phyloP scores from a whole-genome alignment of 2,797 vertebrate genomes.

The Chaetodon trifasciatus region DNA sequence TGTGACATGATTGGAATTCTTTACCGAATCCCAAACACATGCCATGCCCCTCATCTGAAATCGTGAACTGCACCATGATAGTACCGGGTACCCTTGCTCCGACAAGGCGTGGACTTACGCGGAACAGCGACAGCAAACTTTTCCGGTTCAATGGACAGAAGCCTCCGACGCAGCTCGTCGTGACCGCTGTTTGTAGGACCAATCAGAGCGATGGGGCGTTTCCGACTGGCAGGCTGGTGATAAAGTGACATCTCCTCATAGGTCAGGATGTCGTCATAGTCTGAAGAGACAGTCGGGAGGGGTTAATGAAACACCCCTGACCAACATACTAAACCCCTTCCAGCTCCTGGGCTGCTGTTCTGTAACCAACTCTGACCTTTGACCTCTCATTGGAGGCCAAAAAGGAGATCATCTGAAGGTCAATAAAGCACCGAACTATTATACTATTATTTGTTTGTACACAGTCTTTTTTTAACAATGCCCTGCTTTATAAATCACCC shows the following conservation, averaged over 20 bases:
- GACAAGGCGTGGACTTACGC: conserved; percentile 83
- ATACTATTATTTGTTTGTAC: neutral
- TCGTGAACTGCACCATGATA: neutral
- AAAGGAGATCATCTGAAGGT: conserved; percentile 7
- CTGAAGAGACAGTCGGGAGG: conserved; percentile 74
- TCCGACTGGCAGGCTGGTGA: conserved; percentile 94
- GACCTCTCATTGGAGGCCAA: conserved; percentile 3
- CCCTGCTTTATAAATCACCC: neutral
- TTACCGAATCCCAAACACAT: neutral
- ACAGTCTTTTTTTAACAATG: no score
- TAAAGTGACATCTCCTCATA: conserved; percentile 99
- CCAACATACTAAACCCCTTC: conserved; percentile 19
- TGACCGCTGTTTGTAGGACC: conserved; percentile 94
- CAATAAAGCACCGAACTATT: neutral
- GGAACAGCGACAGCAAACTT: conserved; percentile 93
- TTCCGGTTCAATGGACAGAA: conserved; percentile 90
- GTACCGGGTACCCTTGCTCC: neutral
- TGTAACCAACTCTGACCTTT: conserved; percentile 26
- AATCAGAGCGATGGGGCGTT: conserved; percentile 93
- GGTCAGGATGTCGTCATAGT: conserved; percentile 93
- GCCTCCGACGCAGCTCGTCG: conserved; percentile 91
- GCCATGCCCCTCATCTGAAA: neutral
- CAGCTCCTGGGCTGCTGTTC: conserved; percentile 26
- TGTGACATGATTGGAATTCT: neutral
- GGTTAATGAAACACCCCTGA: conserved; percentile 39